Conservation (phyloP, 2,888 invertebrate genomes). For the Aporophyla nigra region DNA sequence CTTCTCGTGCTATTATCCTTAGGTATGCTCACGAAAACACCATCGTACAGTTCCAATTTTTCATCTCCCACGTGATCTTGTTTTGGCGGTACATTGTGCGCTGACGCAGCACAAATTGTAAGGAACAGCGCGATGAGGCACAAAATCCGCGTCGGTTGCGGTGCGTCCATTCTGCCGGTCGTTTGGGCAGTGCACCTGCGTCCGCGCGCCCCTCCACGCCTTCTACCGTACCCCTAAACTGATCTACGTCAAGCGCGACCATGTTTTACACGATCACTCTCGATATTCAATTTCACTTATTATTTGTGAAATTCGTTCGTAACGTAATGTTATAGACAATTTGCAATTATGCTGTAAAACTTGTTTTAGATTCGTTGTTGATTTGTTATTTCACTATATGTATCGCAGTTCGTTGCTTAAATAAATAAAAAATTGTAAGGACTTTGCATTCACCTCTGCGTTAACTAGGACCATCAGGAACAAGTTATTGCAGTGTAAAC, state of each 20-base stretch:
- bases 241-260: constrained; percentile 50
- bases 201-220: constrained; percentile 68
- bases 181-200: constrained; percentile 73
- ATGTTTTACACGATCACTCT: constrained; percentile 46
- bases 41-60: constrained; percentile 82
- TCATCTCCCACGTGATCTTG: constrained; percentile 64
- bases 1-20: constrained; percentile 73
- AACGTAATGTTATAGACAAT: constrained; percentile 32
- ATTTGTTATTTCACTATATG: neutral
- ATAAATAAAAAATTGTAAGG: no score
- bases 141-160: constrained; percentile 71
- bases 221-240: constrained; percentile 64
- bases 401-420: no score
- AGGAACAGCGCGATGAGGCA: constrained; percentile 69
- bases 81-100: constrained; percentile 56
- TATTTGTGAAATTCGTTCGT: constrained; percentile 40
- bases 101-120: constrained; percentile 66
- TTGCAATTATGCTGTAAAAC: constrained; percentile 9
- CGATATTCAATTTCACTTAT: constrained; percentile 60
- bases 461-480: no score
- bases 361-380: constrained; percentile 12
- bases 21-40: constrained; percentile 81
- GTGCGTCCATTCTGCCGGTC: constrained; percentile 82
- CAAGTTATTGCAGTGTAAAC: no score
- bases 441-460: no score